phyloP scores from a whole-genome alignment of 2,113 vertebrate genomes.

The Alligator sinensis region DNA sequence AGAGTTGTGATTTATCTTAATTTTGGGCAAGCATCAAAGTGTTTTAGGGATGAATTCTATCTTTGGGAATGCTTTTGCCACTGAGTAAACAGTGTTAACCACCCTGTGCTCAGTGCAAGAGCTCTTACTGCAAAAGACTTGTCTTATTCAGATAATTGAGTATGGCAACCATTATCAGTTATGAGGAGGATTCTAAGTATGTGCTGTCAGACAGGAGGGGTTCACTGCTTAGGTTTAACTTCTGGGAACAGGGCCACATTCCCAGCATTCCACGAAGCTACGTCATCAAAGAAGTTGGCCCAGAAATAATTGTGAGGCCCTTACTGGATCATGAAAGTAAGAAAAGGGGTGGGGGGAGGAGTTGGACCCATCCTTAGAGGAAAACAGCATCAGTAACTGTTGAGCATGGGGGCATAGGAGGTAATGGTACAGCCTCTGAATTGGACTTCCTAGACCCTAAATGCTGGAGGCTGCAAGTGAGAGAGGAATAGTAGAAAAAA shows the following conservation, averaged over 20 bases:
- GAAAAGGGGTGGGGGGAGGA: no score
- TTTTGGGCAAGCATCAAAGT: background rate
- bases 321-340: background rate
- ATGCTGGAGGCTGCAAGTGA: no score
- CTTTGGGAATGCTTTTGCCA: background rate
- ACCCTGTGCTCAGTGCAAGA: background rate
- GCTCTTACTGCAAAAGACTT: background rate
- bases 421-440: background rate
- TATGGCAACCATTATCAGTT: background rate
- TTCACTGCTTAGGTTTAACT: background rate
- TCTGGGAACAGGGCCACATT: background rate
- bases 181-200: background rate
- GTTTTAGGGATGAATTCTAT: background rate
- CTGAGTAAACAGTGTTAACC: background rate
- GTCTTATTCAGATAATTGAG: background rate
- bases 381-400: no score
- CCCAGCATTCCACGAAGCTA: background rate
- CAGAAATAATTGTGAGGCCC: background rate
- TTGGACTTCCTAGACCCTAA: no score
- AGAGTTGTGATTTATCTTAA: background rate
- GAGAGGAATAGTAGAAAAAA: no score
- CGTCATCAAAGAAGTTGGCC: background rate
- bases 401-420: no score
- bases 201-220: background rate
- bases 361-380: no score